These are phyloP conservation scores for Agriopis marginaria DNA, from an alignment of 2,888 invertebrate genomes.

Conservation along the genomic window DNA sequence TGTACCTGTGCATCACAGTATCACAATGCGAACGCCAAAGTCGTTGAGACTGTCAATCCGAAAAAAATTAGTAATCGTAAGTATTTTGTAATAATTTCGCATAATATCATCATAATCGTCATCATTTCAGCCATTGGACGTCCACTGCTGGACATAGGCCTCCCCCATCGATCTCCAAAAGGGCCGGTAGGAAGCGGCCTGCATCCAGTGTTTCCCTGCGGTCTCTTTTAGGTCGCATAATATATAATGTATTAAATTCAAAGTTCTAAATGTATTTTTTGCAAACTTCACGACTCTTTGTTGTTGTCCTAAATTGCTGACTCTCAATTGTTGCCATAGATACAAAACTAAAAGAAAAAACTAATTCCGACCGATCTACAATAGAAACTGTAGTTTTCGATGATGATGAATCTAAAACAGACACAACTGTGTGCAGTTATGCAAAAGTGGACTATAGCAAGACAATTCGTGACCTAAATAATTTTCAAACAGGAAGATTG, in stretches of 20 bases:
- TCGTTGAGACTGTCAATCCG: not conserved
- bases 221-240: too few relatives aligned
- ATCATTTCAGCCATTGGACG: too few relatives aligned
- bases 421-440: slow-evolving; percentile 59
- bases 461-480: not conserved
- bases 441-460: slow-evolving; percentile 47
- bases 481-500: not conserved
- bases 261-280: too few relatives aligned
- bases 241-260: too few relatives aligned
- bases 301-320: not conserved
- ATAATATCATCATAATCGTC: too few relatives aligned
- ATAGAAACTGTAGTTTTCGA: slow-evolving; percentile 29
- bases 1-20: slow-evolving; percentile 55
- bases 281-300: too few relatives aligned
- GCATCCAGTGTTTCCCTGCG: too few relatives aligned
- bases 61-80: not conserved
- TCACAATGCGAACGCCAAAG: not conserved
- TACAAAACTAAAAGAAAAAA: slow-evolving; percentile 10
- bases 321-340: not conserved
- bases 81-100: not conserved
- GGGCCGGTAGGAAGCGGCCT: too few relatives aligned
- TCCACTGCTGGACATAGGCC: too few relatives aligned
- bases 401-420: slow-evolving; percentile 48
- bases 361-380: slow-evolving; percentile 5
- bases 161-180: too few relatives aligned